phyloP scores from a whole-genome alignment of 2,888 invertebrate species.

The Noctuana brunneofusca region DNA sequence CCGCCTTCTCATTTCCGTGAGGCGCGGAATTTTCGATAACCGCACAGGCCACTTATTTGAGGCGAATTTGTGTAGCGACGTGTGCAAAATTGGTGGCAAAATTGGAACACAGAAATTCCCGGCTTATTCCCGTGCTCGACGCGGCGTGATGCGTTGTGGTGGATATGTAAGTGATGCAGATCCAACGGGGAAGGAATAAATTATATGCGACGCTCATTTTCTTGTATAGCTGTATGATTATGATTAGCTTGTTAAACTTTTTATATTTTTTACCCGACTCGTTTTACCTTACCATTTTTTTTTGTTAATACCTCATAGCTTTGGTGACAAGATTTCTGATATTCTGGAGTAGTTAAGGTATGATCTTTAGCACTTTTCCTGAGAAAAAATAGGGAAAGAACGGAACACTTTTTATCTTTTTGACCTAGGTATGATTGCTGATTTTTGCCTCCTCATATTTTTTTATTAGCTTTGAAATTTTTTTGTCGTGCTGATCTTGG shows the following conservation, averaged over 20 bases:
- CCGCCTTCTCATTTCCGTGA: slow-evolving; percentile 37
- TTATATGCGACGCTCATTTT: slow-evolving; percentile 17
- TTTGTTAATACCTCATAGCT: too few species aligned
- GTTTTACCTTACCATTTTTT: too few species aligned
- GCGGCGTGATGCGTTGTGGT: slow-evolving; percentile 32
- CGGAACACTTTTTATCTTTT: too few species aligned
- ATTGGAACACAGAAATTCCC: slow-evolving; percentile 56
- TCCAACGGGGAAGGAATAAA: slow-evolving; percentile 28
- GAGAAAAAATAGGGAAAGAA: too few species aligned
- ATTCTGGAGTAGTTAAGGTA: too few species aligned
- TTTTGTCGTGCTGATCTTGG: slow-evolving; percentile 18
- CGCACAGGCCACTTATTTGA: slow-evolving; percentile 62
- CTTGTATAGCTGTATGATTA: slow-evolving; percentile 4
- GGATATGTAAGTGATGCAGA: slow-evolving; percentile 36
- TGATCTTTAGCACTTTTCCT: too few species aligned
- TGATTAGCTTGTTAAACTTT: background rate
- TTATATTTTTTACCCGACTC: background rate
- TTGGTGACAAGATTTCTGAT: too few species aligned
- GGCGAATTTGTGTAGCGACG: slow-evolving; percentile 63
- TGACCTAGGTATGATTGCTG: too few species aligned
- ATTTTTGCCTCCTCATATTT: too few species aligned
- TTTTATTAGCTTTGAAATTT: background rate
- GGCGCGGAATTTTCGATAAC: slow-evolving; percentile 62
- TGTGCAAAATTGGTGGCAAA: slow-evolving; percentile 53
- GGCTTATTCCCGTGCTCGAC: slow-evolving; percentile 39